A percentile compares a stretch with the other conserved stretches of the same genome.
phyloP scores from a whole-genome alignment of 2,113 vertebrate species.

The Equus przewalskii region DNA sequence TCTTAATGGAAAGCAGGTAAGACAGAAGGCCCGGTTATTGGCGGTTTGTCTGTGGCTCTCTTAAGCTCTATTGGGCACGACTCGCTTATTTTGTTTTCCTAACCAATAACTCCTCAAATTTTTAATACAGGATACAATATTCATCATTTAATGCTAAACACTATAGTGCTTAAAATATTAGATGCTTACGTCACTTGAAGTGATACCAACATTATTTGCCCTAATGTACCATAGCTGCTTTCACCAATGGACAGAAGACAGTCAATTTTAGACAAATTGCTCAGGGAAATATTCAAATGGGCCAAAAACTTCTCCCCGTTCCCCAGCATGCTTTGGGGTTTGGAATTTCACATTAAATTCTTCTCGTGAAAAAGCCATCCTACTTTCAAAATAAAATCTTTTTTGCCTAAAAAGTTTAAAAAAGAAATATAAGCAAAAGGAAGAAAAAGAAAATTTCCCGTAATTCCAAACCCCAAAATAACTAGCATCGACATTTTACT shows the following conservation, averaged over 20 bases:
- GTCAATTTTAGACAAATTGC: not conserved
- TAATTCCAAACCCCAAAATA: not conserved
- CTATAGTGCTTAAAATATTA: not conserved
- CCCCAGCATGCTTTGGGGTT: not conserved
- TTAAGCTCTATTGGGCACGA: not conserved
- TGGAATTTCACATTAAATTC: not conserved
- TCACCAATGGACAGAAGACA: not conserved
- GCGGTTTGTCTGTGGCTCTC: not conserved
- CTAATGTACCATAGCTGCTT: not conserved
- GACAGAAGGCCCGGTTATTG: not conserved
- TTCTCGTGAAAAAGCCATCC: not conserved
- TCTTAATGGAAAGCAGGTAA: not conserved
- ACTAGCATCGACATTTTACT: constrained; percentile 5
- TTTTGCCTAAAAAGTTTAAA: not conserved
- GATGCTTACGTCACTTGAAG: not conserved
- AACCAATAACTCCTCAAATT: not conserved
- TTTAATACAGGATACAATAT: not conserved
- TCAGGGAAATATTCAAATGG: not conserved
- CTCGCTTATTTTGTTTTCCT: not conserved
- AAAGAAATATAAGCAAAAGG: not conserved
- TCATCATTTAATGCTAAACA: not conserved
- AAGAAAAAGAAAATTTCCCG: not conserved
- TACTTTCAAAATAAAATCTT: constrained; percentile 24
- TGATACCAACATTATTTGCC: not conserved
- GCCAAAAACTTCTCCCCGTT: not conserved